phyloP scores from a whole-genome alignment of 2,888 invertebrate genomes.

The Halocaridina rubra region DNA sequence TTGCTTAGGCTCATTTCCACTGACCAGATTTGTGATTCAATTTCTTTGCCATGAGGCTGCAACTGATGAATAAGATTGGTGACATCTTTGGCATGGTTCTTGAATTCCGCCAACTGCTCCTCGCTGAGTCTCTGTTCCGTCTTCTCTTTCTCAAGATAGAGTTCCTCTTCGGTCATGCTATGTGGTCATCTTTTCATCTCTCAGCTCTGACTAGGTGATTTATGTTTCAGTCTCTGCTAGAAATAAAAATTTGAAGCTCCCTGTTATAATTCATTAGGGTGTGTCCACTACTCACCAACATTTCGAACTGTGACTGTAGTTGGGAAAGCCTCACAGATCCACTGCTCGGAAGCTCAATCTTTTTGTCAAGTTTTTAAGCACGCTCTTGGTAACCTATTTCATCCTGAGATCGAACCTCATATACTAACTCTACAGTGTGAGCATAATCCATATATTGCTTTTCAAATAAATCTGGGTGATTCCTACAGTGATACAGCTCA shows the following conservation, averaged over 20 bases:
- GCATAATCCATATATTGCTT: neutral
- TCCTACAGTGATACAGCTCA: neutral
- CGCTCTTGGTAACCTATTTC: neutral
- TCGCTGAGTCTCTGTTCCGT: neutral
- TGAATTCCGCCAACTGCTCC: neutral
- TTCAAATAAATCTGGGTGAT: neutral
- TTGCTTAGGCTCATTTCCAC: too few relatives aligned
- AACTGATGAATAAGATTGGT: neutral
- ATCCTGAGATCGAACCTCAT: neutral
- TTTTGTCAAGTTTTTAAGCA: too few relatives aligned
- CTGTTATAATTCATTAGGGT: neutral
- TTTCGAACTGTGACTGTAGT: neutral
- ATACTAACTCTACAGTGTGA: neutral
- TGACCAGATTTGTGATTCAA: conserved; percentile 11
- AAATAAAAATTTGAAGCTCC: neutral
- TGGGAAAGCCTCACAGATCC: neutral
- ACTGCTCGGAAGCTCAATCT: neutral
- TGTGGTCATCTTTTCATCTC: too few relatives aligned
- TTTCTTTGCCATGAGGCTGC: conserved; percentile 8
- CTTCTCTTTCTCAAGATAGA: neutral
- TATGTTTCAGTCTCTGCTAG: neutral
- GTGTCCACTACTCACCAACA: neutral
- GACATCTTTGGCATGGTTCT: conserved; percentile 29
- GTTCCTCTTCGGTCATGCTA: neutral
- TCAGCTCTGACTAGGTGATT: neutral